phyloP scores from a whole-genome alignment of 53 echinoderm and acorn worm species.

The Echinometra lucunter region DNA sequence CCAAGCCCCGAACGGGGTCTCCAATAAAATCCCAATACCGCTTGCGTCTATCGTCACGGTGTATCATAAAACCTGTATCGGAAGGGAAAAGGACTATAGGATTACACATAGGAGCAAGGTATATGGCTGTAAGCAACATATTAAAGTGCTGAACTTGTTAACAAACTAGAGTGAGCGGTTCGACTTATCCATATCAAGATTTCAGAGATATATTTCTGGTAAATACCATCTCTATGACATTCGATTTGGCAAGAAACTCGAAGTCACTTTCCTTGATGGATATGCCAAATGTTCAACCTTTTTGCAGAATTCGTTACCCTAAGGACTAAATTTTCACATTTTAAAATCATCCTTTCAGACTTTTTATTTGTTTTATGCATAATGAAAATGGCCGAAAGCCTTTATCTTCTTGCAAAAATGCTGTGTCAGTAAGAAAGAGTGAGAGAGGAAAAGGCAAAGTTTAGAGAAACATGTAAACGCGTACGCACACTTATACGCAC shows the following conservation, averaged over 20 bases:
- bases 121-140: slow-evolving; percentile 10
- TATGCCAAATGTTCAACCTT: background rate
- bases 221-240: background rate
- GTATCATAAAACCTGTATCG: slow-evolving; percentile 13
- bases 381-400: no score
- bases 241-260: background rate
- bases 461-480: background rate
- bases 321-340: background rate
- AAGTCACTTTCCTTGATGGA: background rate
- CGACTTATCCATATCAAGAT: background rate
- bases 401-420: background rate
- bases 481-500: no score
- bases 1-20: slow-evolving; percentile 18
- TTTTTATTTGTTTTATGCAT: background rate
- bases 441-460: background rate
- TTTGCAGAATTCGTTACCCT: background rate
- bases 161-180: background rate
- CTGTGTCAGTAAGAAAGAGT: background rate
- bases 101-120: background rate
- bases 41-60: slow-evolving; percentile 9
- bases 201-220: no score
- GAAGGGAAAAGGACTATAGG: background rate
- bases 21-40: slow-evolving; percentile 32
- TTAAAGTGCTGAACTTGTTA: background rate
- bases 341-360: background rate